Conservation (phyloP, 2,113 vertebrate genomes). For the Diadophis punctatus region DNA sequence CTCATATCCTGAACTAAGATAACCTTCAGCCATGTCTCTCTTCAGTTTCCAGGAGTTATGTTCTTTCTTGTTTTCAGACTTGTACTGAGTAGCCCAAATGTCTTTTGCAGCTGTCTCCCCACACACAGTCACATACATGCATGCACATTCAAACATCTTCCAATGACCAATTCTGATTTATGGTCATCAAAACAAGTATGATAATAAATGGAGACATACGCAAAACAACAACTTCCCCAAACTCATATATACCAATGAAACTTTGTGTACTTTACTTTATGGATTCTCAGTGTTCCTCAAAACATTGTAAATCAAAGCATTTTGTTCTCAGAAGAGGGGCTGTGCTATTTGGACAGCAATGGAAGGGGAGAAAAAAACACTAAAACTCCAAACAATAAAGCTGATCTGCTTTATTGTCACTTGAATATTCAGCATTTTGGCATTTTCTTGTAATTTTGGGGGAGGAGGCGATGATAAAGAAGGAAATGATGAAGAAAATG, state of each 20-base stretch:
- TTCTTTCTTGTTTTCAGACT: not conserved
- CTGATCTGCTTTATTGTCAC: not conserved
- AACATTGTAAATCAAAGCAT: not conserved
- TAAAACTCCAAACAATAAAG: not conserved
- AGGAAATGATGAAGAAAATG: not conserved
- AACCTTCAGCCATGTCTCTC: not conserved
- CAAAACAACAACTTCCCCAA: not conserved
- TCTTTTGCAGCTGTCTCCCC: not conserved
- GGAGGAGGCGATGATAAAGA: not conserved
- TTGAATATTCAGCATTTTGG: not conserved
- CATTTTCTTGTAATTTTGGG: not conserved
- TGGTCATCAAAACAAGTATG: not conserved
- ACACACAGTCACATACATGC: not conserved
- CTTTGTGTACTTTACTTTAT: not conserved
- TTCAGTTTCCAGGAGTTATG: not conserved
- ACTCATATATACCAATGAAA: not conserved
- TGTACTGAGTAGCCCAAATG: not conserved
- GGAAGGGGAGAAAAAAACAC: not conserved
- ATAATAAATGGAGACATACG: not conserved
- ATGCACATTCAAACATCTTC: not conserved
- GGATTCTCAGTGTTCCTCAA: not conserved
- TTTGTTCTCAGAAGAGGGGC: not conserved
- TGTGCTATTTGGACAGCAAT: not conserved
- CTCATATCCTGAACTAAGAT: not conserved
- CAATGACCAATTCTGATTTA: not conserved